These are phyloP conservation scores for Pomacea maculata DNA, from an alignment of 1,140 invertebrate species.

Conservation along the genomic window DNA sequence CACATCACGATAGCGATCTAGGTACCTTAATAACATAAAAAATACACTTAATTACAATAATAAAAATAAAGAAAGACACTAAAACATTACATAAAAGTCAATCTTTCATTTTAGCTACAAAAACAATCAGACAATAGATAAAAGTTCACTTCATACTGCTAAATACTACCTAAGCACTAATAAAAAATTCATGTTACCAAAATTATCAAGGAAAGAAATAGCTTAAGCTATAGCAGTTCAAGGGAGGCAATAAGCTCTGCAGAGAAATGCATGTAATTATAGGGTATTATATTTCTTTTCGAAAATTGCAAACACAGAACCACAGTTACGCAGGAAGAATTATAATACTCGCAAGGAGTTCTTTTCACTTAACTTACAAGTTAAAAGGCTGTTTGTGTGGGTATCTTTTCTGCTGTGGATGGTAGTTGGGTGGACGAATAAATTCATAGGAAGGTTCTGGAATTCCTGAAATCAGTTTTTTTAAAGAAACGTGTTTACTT, in stretches of 20 bases:
- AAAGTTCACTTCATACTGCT: background rate
- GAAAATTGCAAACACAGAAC: too few relatives aligned
- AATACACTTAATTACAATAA: conserved; percentile 17
- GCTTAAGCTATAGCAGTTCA: background rate
- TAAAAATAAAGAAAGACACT: background rate
- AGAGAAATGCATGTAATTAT: too few relatives aligned
- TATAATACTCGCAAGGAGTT: too few relatives aligned
- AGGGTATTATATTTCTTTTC: too few relatives aligned
- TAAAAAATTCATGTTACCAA: background rate
- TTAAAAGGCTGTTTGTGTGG: conserved; percentile 84
- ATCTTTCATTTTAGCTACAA: too few relatives aligned
- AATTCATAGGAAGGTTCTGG: conserved; percentile 85
- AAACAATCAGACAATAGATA: too few relatives aligned
- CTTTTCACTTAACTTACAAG: conserved; percentile 65
- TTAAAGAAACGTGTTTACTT: background rate
- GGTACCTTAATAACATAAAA: conserved; percentile 71
- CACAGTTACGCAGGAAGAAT: too few relatives aligned
- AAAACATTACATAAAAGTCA: too few relatives aligned
- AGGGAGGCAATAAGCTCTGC: background rate
- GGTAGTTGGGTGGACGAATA: conserved; percentile 81
- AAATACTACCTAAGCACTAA: too few relatives aligned
- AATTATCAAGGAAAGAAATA: background rate
- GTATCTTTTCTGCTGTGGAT: conserved; percentile 82
- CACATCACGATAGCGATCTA: conserved; percentile 90
- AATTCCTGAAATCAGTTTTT: conserved; percentile 68